phyloP scores from a whole-genome alignment of 1,140 invertebrate species.

The Lepidotrigona ventralis region DNA sequence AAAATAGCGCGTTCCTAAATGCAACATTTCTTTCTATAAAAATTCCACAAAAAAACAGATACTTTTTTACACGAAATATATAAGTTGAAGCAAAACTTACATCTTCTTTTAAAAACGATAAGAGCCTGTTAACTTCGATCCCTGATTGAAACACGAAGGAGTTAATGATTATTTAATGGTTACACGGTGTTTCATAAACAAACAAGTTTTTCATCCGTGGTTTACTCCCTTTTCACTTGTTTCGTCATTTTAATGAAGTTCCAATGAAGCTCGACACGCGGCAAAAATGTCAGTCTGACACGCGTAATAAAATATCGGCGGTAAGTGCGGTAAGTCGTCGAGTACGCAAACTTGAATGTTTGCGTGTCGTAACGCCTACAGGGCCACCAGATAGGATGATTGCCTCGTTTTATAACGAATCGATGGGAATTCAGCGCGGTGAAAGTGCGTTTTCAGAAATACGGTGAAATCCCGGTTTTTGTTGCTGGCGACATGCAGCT shows the following conservation, averaged over 20 bases:
- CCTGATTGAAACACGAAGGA: neutral
- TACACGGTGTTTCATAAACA: neutral
- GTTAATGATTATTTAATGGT: neutral
- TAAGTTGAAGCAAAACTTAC: neutral
- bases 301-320: neutral
- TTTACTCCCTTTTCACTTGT: too few species aligned
- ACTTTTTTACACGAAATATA: too few species aligned
- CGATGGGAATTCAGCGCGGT: constrained; percentile 17
- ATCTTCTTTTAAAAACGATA: neutral
- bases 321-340: too few species aligned
- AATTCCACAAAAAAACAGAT: too few species aligned
- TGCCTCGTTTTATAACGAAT: constrained; percentile 29
- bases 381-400: neutral
- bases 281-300: neutral
- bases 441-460: constrained; percentile 45
- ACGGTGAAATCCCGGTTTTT: constrained; percentile 25
- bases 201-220: neutral
- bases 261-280: neutral
- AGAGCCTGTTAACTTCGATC: neutral
- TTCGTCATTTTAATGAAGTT: neutral
- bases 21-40: too few species aligned
- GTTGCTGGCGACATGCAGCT: constrained; percentile 1
- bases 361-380: neutral
- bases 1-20: too few species aligned
- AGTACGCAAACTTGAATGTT: neutral